Conservation (phyloP, 2,113 vertebrate species). For the Hippolais icterina region DNA sequence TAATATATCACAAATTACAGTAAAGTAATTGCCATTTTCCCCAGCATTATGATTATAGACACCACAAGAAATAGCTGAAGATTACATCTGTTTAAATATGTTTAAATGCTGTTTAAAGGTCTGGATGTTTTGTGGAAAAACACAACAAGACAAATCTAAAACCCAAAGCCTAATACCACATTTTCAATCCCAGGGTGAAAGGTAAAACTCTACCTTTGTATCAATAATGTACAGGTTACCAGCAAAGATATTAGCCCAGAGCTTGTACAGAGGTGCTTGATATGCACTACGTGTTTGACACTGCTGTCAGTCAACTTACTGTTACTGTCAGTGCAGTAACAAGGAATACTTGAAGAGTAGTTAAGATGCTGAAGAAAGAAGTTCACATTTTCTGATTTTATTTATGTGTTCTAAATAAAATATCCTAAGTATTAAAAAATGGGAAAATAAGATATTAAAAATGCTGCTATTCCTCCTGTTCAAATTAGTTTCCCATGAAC, state of each 20-base stretch:
- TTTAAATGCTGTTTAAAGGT: conserved; percentile 12
- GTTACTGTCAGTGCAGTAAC: not conserved
- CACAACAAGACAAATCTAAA: not conserved
- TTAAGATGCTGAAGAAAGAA: not conserved
- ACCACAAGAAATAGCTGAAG: conserved; percentile 1
- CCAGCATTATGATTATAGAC: conserved; percentile 7
- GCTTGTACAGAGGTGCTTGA: not conserved
- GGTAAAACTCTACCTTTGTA: not conserved
- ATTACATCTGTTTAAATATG: conserved; percentile 54
- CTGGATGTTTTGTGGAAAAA: not conserved
- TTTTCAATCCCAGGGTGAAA: not conserved
- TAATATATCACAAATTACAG: conserved; percentile 23
- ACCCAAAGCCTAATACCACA: not conserved
- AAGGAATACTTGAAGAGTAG: not conserved
- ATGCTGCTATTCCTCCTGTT: not conserved
- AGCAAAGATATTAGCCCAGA: not conserved
- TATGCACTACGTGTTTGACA: not conserved
- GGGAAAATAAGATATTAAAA: not conserved
- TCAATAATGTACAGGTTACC: not conserved
- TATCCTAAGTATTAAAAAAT: not conserved
- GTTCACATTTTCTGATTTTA: conserved; percentile 40
- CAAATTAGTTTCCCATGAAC: not conserved
- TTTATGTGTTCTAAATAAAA: conserved; percentile 41
- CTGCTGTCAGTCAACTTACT: not conserved
- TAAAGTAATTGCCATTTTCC: conserved; percentile 18